These are phyloP conservation scores for Monomorium pharaonis DNA, from an alignment of 1,140 invertebrate species.

Conservation along the genomic window DNA sequence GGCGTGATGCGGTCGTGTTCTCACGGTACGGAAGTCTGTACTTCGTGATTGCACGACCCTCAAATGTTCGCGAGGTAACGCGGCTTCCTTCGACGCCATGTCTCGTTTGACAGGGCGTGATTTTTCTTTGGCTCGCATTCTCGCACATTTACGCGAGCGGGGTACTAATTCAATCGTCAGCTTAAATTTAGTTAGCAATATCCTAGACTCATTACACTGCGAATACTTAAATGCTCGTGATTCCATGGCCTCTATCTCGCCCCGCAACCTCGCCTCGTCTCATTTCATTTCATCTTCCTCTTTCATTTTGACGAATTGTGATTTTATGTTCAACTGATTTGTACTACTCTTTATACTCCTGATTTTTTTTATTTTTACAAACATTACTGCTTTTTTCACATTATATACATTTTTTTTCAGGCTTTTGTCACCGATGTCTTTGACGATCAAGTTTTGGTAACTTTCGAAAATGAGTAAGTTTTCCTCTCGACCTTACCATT, in stretches of 20 bases:
- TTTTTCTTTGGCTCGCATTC: conserved; percentile 78
- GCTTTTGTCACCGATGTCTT: conserved; percentile 96
- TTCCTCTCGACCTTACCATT: not conserved
- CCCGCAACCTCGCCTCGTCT: too few species aligned
- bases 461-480: conserved; percentile 98
- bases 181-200: not conserved
- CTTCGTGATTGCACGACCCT: conserved; percentile 74
- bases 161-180: not conserved
- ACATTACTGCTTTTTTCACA: conserved; percentile 47
- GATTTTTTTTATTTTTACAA: not conserved
- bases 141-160: not conserved
- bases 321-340: conserved; percentile 49
- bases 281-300: not conserved
- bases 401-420: conserved; percentile 88
- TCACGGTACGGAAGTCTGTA: conserved; percentile 64
- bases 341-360: conserved; percentile 51
- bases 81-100: conserved; percentile 89
- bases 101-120: conserved; percentile 92
- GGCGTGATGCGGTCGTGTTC: conserved; percentile 53
- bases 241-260: not conserved
- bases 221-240: too few species aligned
- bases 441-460: conserved; percentile 95
- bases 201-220: not conserved
- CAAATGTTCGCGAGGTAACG: conserved; percentile 80
- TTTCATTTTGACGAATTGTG: not conserved